A percentile compares a stretch with the other conserved stretches of the same genome.
phyloP scores from a whole-genome alignment of 2,113 vertebrate genomes.

The Ceyx margarethae region DNA sequence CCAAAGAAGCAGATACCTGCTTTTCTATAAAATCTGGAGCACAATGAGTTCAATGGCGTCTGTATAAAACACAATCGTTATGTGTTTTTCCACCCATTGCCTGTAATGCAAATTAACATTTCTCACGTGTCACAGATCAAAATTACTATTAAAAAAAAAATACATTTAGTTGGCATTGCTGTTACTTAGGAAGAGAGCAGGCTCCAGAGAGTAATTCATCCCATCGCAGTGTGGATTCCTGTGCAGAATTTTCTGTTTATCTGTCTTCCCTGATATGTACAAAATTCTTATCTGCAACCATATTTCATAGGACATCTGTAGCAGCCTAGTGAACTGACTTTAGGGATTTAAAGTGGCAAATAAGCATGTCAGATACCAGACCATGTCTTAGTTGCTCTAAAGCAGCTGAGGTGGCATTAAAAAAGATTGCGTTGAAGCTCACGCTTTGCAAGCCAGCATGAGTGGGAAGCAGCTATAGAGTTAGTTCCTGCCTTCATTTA shows the following conservation, averaged over 20 bases:
- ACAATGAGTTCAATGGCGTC: neutral
- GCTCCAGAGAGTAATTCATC: neutral
- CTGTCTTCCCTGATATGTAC: neutral
- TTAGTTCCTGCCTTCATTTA: neutral
- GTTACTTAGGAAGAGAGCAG: neutral
- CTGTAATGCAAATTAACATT: neutral
- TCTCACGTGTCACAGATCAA: neutral
- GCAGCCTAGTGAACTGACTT: neutral
- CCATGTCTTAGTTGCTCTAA: neutral
- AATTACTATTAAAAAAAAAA: neutral
- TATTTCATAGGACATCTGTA: neutral
- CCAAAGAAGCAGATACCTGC: neutral
- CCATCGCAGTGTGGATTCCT: neutral
- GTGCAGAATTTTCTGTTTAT: neutral
- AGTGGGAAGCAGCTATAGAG: fast-evolving
- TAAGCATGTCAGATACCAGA: neutral
- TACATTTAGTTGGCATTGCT: neutral
- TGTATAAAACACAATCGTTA: neutral
- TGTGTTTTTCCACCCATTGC: neutral
- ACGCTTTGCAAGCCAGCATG: neutral
- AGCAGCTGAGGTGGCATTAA: neutral
- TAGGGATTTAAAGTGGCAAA: neutral
- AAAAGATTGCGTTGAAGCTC: neutral
- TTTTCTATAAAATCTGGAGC: neutral
- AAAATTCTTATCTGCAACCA: neutral